Evolutionary conservation across 2,113 vertebrate genomes (phyloP).

Genomic region (Desmodus rotundus): DNA sequence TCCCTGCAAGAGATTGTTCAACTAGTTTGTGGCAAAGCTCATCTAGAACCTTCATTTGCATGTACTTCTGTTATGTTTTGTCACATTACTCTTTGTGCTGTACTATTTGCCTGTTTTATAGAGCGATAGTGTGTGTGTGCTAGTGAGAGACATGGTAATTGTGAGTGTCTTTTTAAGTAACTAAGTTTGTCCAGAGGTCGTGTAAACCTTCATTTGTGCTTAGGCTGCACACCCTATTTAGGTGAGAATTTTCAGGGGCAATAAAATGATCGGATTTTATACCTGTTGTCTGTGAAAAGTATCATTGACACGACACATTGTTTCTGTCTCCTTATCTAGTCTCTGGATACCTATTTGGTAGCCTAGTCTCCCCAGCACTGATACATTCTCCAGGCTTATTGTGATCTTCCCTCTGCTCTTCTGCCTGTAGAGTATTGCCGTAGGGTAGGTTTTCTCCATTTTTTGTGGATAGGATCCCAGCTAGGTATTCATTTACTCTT

Average conservation of each 20-base stretch:
- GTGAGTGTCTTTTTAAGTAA: background rate
- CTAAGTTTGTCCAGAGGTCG: background rate
- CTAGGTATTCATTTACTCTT: background rate
- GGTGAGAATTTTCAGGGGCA: background rate
- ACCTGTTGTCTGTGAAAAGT: background rate
- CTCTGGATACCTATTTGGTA: background rate
- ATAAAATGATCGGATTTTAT: background rate
- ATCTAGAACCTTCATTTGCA: background rate
- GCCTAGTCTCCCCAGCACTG: background rate
- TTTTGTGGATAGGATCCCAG: background rate
- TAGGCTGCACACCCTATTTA: background rate
- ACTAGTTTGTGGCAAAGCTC: background rate
- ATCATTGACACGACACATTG: background rate
- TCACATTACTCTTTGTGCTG: background rate
- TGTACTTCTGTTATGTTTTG: background rate
- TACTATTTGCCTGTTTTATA: background rate
- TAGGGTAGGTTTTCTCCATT: background rate
- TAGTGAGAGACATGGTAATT: background rate
- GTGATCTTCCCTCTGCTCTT: background rate
- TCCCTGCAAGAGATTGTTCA: background rate
- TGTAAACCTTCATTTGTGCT: background rate
- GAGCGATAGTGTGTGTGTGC: background rate
- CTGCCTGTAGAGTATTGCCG: background rate
- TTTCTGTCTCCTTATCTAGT: background rate
- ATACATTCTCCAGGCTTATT: background rate